These are phyloP conservation scores for Oryzias curvinotus DNA, from an alignment of 2,113 vertebrate genomes.

Conservation along the genomic window DNA sequence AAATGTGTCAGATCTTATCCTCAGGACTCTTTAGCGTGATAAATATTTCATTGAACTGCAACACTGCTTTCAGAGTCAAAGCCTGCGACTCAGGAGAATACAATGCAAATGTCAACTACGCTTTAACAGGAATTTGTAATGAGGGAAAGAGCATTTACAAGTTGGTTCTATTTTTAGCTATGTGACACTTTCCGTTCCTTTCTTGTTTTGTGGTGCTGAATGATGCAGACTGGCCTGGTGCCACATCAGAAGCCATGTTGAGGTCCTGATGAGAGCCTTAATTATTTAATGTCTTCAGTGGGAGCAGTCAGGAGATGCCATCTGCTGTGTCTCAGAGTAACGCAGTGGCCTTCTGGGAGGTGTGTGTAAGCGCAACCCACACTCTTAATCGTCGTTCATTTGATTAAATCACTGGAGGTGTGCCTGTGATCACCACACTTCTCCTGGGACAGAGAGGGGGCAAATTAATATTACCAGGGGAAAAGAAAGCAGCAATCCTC, in stretches of 20 bases:
- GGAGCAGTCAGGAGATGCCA: slow-evolving; percentile 76
- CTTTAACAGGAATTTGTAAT: slow-evolving; percentile 43
- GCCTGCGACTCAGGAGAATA: slow-evolving; percentile 40
- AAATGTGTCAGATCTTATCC: slow-evolving; percentile 69
- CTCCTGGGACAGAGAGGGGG: slow-evolving; percentile 3
- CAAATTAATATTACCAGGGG: slow-evolving; percentile 21
- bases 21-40: slow-evolving; percentile 57
- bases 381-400: slow-evolving; percentile 22
- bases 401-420: slow-evolving; percentile 13
- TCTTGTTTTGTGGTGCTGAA: slow-evolving; percentile 48
- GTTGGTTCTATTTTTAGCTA: neutral
- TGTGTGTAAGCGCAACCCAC: slow-evolving; percentile 21
- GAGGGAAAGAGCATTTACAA: slow-evolving; percentile 13
- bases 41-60: slow-evolving; percentile 67
- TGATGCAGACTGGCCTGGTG: slow-evolving; percentile 58
- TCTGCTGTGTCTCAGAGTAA: slow-evolving; percentile 70
- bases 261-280: slow-evolving; percentile 79
- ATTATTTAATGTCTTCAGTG: slow-evolving; percentile 80
- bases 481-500: slow-evolving; percentile 7
- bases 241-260: slow-evolving; percentile 71
- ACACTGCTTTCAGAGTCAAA: slow-evolving; percentile 53
- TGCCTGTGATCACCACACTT: neutral
- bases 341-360: slow-evolving; percentile 46
- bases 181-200: slow-evolving; percentile 9
- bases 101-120: slow-evolving; percentile 54